Evolutionary conservation across 92 coral and sea anemone genomes (phyloP).

Genomic region (Siderastrea radians): DNA sequence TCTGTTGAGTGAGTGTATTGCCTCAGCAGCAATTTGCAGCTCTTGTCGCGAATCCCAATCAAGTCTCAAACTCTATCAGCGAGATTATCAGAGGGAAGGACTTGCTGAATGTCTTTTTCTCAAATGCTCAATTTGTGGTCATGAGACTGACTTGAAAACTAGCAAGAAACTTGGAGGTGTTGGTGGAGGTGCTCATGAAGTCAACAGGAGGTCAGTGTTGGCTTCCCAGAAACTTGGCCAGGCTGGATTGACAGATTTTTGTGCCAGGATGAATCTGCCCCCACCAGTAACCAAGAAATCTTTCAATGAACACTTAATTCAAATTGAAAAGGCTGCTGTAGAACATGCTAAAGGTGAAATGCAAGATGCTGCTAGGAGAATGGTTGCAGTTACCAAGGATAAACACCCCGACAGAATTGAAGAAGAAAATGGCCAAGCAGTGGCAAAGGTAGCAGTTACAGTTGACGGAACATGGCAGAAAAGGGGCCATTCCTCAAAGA

Average conservation of each 20-base stretch:
- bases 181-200: slow-evolving; percentile 76
- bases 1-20: slow-evolving; percentile 57
- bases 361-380: slow-evolving; percentile 52
- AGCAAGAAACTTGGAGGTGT: slow-evolving; percentile 54
- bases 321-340: slow-evolving; percentile 47
- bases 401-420: slow-evolving; percentile 30
- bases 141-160: slow-evolving; percentile 44
- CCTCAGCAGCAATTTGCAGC: slow-evolving; percentile 70
- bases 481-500: slow-evolving; percentile 54
- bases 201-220: slow-evolving; percentile 67
- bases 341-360: slow-evolving; percentile 21
- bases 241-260: slow-evolving; percentile 46
- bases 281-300: slow-evolving; percentile 64
- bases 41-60: slow-evolving; percentile 54
- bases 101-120: slow-evolving; percentile 63
- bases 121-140: slow-evolving; percentile 33
- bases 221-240: slow-evolving; percentile 46
- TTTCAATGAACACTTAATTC: slow-evolving; percentile 48
- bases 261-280: slow-evolving; percentile 66
- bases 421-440: slow-evolving; percentile 9
- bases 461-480: slow-evolving; percentile 67
- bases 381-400: slow-evolving; percentile 8
- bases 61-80: slow-evolving; percentile 62
- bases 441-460: slow-evolving; percentile 48
- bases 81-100: slow-evolving; percentile 64